phyloP scores from a whole-genome alignment of 1,140 invertebrate species.

The Telenomus remus region DNA sequence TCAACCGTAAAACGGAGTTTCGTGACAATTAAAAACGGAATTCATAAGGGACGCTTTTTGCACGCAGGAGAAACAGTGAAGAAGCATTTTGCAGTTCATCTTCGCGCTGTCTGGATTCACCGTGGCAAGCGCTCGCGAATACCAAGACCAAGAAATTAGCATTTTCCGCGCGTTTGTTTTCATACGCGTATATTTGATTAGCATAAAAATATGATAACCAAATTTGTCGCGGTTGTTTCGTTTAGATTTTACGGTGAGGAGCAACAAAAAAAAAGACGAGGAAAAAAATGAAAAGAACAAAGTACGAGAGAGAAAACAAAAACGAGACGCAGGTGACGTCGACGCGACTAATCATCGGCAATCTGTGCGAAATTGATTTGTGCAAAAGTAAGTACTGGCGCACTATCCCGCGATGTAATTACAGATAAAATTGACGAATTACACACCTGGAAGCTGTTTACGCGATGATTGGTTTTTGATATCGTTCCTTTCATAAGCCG shows the following conservation, averaged over 20 bases:
- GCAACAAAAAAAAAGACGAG: constrained; percentile 5
- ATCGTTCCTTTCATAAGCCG: constrained; percentile 7
- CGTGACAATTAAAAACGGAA: constrained; percentile 6
- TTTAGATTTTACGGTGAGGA: constrained; percentile 16
- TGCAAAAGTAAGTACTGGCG: not conserved
- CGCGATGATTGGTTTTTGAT: constrained; percentile 39
- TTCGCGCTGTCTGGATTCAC: constrained; percentile 5
- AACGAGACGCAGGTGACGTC: constrained; percentile 13
- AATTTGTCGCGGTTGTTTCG: constrained; percentile 32
- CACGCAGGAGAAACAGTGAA: constrained; percentile 17
- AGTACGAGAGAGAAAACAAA: not conserved
- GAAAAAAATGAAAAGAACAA: not conserved
- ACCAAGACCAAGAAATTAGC: constrained; percentile 26
- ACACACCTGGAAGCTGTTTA: constrained; percentile 17
- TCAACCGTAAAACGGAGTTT: constrained; percentile 4
- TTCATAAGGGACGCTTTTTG: not conserved
- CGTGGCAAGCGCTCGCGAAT: constrained; percentile 13
- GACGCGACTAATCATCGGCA: constrained; percentile 18
- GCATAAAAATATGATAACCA: constrained; percentile 40
- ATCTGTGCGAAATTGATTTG: constrained; percentile 11
- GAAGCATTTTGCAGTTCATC: constrained; percentile 30
- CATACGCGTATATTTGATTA: constrained; percentile 27
- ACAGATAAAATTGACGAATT: constrained; percentile 10
- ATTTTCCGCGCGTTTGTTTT: constrained; percentile 43
- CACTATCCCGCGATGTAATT: constrained; percentile 17